Evolutionary conservation across 2,797 vertebrate genomes (phyloP), one percentile per base, ranked within the genome.

Genomic region (Acanthurus leucopareius): DNA sequence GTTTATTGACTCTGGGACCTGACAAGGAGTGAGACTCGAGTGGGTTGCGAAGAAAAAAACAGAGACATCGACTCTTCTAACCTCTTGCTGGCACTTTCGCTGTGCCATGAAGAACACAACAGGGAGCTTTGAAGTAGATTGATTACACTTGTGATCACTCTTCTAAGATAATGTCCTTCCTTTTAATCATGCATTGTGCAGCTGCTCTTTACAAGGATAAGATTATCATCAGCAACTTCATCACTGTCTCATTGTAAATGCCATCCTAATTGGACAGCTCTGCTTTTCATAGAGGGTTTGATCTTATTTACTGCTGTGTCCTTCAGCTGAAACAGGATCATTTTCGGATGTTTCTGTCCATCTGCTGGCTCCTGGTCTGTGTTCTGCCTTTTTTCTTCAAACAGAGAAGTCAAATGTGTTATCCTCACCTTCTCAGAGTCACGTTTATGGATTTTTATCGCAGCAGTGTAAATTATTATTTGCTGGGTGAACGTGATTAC

Each of bases 101-200:
- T 71, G 70, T 70, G 76, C 78, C 80, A 64, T 20, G 73, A 87
- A 84, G 77, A 70, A 70, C 79, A 25, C 86, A 61, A 71, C 61
- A 5, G 91, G 88, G 85, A 80, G 77, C 87, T 65, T 59, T 88
- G 84, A 91, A 87, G 87, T 76, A 86, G 92, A 94, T 92, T 93
- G 91, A 94, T 94, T 93, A 91, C 89, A 74, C 84, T 80, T 80
- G 89, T 86, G 91, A 94, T 94, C 89, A 77, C 77, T 90, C 89
- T 80, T 83, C 73, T 57, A 28, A 88, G 92, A 93, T 94, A 94
- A 91, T 88, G 92, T 91, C 91, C 89, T 85, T 86, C 75, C 76
- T 87, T 90, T 92, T 93, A 93, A 93, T 93, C 91, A 89, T 69
- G 82, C 88, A 86, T 92, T 91, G 91, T 93, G 89, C 80, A 4